Evolutionary conservation across 2,797 vertebrate genomes (phyloP).

Genomic region (Eulemur coronatus): DNA sequence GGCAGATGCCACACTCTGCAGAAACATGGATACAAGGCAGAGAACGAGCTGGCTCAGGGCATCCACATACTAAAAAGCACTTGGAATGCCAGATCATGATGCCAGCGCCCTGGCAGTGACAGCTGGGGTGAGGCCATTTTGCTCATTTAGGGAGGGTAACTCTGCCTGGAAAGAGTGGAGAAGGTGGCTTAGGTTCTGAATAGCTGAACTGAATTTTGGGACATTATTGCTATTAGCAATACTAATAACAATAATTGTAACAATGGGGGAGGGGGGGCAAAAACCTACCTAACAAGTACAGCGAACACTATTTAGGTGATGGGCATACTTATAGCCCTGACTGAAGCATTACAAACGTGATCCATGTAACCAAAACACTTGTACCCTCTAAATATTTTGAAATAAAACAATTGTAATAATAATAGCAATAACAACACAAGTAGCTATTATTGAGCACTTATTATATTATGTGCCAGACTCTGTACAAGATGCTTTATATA

Average conservation of each 20-base stretch:
- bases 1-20: background rate
- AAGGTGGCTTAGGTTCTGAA: conserved; percentile 11
- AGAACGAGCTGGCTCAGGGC: background rate
- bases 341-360: background rate
- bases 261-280: background rate
- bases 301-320: background rate
- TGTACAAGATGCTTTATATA: background rate
- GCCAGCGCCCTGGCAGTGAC: background rate
- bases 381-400: background rate
- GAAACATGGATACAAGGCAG: background rate
- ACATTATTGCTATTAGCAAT: background rate
- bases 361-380: background rate
- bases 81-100: background rate
- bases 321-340: background rate
- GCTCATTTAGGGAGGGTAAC: background rate
- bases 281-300: background rate
- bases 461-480: background rate
- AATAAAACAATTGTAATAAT: background rate
- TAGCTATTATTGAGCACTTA: background rate
- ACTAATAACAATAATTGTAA: background rate
- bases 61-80: background rate
- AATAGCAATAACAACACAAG: background rate
- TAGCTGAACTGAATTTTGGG: background rate
- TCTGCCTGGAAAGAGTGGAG: background rate
- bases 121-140: background rate